Evolutionary conservation across 2,797 vertebrate species (phyloP).

Genomic region (Simalia tracyae): DNA sequence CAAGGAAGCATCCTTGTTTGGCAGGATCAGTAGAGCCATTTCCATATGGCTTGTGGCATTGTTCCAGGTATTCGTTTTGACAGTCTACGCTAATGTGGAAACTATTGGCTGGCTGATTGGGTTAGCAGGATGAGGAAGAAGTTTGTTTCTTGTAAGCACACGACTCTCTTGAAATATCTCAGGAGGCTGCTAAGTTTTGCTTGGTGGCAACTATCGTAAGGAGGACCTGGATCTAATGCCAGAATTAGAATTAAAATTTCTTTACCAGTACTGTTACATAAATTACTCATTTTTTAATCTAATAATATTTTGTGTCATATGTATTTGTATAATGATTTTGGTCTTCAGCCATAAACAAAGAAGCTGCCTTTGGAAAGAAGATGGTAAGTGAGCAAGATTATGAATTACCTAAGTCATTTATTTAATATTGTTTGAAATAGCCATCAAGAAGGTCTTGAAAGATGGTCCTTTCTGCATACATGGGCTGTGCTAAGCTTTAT

Average conservation of each 20-base stretch:
- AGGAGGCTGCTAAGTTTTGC: neutral
- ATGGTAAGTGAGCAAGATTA: neutral
- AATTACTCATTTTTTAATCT: neutral
- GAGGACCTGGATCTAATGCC: neutral
- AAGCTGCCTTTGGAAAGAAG: neutral
- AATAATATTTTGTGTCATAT: neutral
- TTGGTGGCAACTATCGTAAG: neutral
- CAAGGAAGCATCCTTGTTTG: neutral
- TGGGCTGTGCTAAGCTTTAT: neutral
- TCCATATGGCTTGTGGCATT: neutral
- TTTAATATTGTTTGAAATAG: neutral
- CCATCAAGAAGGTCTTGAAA: neutral
- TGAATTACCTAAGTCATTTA: neutral
- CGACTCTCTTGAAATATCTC: neutral
- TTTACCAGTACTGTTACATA: neutral
- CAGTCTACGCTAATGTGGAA: neutral
- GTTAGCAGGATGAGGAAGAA: neutral
- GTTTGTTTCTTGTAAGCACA: neutral
- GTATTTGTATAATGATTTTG: neutral
- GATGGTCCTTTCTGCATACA: neutral
- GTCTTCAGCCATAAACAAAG: neutral
- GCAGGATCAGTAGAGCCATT: neutral
- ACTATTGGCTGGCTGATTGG: neutral
- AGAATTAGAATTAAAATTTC: neutral
- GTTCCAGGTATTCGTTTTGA: neutral